Conservation (phyloP, 2,113 vertebrate genomes). For the Damaliscus lunatus region DNA sequence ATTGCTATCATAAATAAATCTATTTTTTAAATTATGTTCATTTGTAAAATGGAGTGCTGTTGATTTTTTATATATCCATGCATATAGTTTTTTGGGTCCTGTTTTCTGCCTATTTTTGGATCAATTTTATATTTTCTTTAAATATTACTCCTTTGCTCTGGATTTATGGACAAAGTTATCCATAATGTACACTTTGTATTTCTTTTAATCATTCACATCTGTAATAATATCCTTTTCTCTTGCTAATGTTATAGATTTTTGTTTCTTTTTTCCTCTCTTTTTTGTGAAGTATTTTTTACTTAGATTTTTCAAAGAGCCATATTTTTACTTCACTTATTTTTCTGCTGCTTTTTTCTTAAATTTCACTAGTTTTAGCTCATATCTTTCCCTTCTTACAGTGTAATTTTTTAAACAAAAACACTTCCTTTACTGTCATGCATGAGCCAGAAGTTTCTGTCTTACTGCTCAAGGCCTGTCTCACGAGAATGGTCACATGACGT, state of each 20-base stretch:
- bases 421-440: background rate
- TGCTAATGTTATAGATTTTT: background rate
- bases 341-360: background rate
- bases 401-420: background rate
- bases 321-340: background rate
- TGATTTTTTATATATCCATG: background rate
- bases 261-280: background rate
- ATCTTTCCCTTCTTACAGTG: background rate
- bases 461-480: background rate
- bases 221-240: background rate
- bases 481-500: background rate
- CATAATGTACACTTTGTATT: background rate
- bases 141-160: background rate
- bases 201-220: background rate
- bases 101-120: background rate
- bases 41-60: background rate
- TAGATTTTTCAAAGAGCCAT: background rate
- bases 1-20: background rate
- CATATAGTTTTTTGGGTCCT: background rate
- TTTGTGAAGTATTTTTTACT: background rate
- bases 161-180: background rate
- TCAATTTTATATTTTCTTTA: background rate
- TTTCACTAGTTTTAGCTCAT: background rate
- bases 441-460: background rate
- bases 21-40: background rate